These are phyloP conservation scores for Leptopilina clavipes DNA, from an alignment of 1,140 invertebrate species.

Conservation along the genomic window DNA sequence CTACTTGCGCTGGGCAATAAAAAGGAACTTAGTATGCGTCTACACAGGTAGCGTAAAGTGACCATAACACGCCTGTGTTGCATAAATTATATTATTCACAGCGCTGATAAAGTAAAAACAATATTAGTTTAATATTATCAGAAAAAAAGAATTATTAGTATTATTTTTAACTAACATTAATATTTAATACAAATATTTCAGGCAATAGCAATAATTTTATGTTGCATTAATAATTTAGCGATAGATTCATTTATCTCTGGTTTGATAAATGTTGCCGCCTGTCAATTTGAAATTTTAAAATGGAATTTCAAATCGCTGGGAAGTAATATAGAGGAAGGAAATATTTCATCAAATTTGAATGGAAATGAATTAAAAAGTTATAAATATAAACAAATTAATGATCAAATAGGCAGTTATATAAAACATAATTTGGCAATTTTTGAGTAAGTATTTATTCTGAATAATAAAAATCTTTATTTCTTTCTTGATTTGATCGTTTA, in stretches of 20 bases:
- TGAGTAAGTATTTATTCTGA: constrained; percentile 45
- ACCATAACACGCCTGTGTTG: too few species aligned
- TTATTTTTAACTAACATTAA: not conserved
- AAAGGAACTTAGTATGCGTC: too few species aligned
- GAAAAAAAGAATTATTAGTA: not conserved
- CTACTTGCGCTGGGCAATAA: too few species aligned
- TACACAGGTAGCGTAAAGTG: too few species aligned
- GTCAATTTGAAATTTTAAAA: constrained; percentile 13
- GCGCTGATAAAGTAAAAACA: too few species aligned
- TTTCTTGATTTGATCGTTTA: too few species aligned
- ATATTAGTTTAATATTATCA: too few species aligned
- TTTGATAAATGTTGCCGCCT: not conserved
- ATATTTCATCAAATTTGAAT: not conserved
- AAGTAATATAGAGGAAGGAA: not conserved
- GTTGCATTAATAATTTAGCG: not conserved
- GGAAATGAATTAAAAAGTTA: not conserved
- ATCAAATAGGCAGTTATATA: constrained; percentile 47
- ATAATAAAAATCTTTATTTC: constrained; percentile 3
- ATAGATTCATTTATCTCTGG: constrained; percentile 11
- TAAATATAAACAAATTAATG: constrained; percentile 14
- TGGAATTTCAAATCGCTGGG: not conserved
- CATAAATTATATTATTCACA: too few species aligned
- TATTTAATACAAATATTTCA: not conserved
- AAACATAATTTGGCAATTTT: constrained; percentile 55
- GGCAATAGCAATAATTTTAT: not conserved